These are phyloP conservation scores for Erpetoichthys calabaricus DNA, from an alignment of 2,797 vertebrate genomes.

Conservation along the genomic window DNA sequence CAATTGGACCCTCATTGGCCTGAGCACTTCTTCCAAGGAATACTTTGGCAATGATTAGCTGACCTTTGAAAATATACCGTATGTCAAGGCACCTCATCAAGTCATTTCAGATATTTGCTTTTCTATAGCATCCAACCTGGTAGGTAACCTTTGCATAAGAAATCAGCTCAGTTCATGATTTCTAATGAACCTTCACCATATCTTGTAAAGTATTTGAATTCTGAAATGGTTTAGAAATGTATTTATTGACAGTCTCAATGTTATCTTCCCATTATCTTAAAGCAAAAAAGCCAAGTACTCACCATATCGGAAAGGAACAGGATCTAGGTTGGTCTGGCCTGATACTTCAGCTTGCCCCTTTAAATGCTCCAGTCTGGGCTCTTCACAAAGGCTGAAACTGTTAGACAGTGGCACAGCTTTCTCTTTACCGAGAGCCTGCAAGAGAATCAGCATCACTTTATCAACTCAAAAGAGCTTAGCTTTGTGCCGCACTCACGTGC, in stretches of 20 bases:
- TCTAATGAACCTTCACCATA: no score
- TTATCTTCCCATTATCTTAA: no score
- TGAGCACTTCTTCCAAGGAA: slow-evolving; percentile 56
- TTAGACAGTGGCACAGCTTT: slow-evolving; percentile 51
- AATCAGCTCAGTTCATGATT: no score
- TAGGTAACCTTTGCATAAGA: no score
- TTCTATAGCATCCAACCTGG: no score
- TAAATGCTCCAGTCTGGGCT: slow-evolving; percentile 43
- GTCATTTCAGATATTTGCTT: no score
- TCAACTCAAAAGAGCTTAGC: background rate
- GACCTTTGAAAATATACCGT: slow-evolving; percentile 32
- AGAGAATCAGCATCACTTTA: slow-evolving; percentile 16
- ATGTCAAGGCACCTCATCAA: no score
- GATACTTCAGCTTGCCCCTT: slow-evolving; percentile 23
- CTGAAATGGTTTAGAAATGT: no score
- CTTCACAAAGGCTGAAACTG: slow-evolving; percentile 52
- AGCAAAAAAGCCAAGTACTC: slow-evolving; percentile 9
- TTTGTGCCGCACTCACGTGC: no score
- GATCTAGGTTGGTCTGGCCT: slow-evolving; percentile 24
- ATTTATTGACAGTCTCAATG: no score
- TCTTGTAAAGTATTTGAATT: no score
- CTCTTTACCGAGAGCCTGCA: slow-evolving; percentile 36
- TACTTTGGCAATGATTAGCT: slow-evolving; percentile 58
- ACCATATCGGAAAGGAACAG: slow-evolving; percentile 45
- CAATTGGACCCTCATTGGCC: slow-evolving; percentile 31